Evolutionary conservation across 2,888 invertebrate species (phyloP).

Genomic region (Muscina levida): DNA sequence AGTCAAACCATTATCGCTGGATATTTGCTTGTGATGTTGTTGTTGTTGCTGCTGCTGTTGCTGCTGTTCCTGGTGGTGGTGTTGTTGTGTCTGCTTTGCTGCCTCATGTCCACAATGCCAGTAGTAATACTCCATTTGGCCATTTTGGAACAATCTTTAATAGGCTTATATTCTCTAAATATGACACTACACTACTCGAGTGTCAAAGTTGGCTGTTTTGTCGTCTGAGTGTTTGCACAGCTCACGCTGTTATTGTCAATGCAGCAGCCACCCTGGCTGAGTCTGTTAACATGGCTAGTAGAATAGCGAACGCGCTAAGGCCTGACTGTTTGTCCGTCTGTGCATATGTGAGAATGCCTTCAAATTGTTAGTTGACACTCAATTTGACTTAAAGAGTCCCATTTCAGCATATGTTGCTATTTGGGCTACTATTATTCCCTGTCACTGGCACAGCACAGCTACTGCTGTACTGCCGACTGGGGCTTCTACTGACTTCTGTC

Average conservation of each 20-base stretch:
- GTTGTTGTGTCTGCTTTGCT: not conserved
- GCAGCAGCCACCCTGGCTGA: constrained; percentile 21
- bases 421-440: constrained; percentile 59
- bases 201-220: constrained; percentile 56
- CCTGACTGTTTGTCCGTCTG: constrained; percentile 11
- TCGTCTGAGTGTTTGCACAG: not conserved
- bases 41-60: constrained; percentile 31
- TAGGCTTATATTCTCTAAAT: constrained; percentile 70
- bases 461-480: not conserved
- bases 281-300: constrained; percentile 54
- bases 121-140: constrained; percentile 37
- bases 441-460: constrained; percentile 64
- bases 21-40: constrained; percentile 21
- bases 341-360: constrained; percentile 58
- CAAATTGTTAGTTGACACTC: constrained; percentile 79
- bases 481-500: constrained; percentile 33
- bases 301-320: constrained; percentile 32
- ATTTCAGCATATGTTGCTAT: constrained; percentile 58
- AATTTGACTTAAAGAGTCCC: constrained; percentile 74
- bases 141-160: constrained; percentile 46
- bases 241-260: not conserved
- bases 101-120: not conserved
- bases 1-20: constrained; percentile 55
- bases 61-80: constrained; percentile 12
- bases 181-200: constrained; percentile 73